Evolutionary conservation across 1,140 invertebrate genomes (phyloP).

Genomic region (Drosophila obscura): DNA sequence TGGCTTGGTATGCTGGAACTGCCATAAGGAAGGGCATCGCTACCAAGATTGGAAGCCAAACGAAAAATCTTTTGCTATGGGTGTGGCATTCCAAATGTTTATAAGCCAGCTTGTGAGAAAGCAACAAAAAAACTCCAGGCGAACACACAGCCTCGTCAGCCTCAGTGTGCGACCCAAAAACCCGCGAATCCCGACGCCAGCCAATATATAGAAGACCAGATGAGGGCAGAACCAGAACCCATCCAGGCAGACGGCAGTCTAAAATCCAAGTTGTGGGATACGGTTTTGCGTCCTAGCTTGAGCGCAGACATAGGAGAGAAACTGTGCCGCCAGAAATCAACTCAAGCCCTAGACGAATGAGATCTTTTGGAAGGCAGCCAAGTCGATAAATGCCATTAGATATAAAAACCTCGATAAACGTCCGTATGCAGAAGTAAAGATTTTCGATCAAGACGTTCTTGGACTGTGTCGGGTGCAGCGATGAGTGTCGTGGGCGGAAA

Average conservation of each 20-base stretch:
- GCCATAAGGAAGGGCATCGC: too few relatives aligned
- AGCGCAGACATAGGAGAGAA: too few relatives aligned
- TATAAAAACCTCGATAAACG: neutral
- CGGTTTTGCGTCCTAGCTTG: too few relatives aligned
- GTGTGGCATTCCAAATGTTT: neutral
- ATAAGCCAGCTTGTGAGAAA: constrained; percentile 12
- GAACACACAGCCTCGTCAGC: constrained; percentile 9
- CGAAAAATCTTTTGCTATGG: too few relatives aligned
- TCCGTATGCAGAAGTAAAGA: neutral
- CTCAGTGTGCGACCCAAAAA: neutral
- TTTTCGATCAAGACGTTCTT: neutral
- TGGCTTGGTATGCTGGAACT: too few relatives aligned
- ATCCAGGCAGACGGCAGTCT: too few relatives aligned
- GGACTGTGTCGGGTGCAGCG: neutral
- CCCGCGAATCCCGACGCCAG: too few relatives aligned
- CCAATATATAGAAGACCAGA: too few relatives aligned
- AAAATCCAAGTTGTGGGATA: too few relatives aligned
- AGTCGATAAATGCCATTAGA: neutral
- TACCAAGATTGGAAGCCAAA: too few relatives aligned
- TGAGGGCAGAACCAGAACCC: too few relatives aligned
- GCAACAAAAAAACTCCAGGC: constrained; percentile 12
- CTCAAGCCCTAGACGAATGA: neutral
- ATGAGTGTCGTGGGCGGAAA: constrained; percentile 1
- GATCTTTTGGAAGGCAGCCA: neutral
- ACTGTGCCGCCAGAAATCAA: neutral